A percentile compares a stretch with the other conserved stretches of the same genome.
These are phyloP conservation scores for Tethea ocularis DNA, from an alignment of 2,888 invertebrate species.

Conservation along the genomic window DNA sequence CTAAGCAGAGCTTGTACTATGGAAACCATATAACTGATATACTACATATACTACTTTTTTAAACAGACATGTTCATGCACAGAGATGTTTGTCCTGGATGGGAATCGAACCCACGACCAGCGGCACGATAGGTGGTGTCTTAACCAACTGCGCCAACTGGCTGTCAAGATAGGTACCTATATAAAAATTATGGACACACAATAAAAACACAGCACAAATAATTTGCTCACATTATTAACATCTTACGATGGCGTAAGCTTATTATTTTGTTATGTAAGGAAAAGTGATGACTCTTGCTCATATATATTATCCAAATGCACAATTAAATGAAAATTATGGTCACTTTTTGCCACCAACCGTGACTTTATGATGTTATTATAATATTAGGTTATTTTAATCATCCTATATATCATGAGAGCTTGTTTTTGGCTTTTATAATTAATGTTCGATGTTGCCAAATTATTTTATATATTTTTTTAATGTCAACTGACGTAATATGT, in stretches of 20 bases:
- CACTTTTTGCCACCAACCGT: not conserved
- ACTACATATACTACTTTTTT: no score
- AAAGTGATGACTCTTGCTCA: not conserved
- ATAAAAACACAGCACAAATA: not conserved
- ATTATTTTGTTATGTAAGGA: not conserved
- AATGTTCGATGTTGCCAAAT: not conserved
- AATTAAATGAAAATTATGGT: not conserved
- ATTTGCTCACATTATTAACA: not conserved
- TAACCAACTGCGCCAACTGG: no score
- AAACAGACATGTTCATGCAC: no score
- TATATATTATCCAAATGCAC: not conserved
- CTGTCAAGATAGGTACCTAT: no score
- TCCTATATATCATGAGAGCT: not conserved
- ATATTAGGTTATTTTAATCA: conserved; percentile 3
- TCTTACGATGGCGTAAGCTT: not conserved
- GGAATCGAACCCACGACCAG: no score
- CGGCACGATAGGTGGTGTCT: no score
- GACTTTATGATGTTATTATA: conserved; percentile 1
- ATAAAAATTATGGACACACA: no score
- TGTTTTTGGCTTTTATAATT: not conserved
- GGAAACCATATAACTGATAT: no score
- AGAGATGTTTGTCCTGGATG: no score
- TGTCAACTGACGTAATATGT: not conserved
- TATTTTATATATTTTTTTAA: not conserved
- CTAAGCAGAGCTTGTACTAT: no score